Conservation (phyloP, 2,113 vertebrate genomes). For the Mus musculus region DNA sequence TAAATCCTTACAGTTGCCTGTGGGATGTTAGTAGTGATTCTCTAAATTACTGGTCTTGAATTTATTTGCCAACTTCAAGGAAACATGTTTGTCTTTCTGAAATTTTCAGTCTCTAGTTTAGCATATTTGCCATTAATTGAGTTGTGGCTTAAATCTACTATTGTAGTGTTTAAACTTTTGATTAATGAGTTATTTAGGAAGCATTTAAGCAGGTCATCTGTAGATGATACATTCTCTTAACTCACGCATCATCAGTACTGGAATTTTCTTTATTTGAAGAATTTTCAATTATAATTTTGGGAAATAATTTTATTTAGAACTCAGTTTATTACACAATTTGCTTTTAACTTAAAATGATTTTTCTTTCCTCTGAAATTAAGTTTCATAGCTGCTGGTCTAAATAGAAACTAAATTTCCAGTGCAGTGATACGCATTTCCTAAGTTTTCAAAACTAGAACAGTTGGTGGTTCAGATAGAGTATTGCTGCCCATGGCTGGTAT, state of each 20-base stretch:
- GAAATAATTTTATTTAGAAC: conserved; percentile 37
- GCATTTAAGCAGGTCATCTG: conserved; percentile 41
- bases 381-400: conserved; percentile 49
- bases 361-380: conserved; percentile 42
- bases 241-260: conserved; percentile 4
- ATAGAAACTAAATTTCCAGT: conserved; percentile 44
- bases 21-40: conserved; percentile 26
- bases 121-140: conserved; percentile 8
- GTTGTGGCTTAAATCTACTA: conserved; percentile 21
- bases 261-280: conserved; percentile 55
- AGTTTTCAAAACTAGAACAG: not conserved
- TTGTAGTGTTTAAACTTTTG: not conserved
- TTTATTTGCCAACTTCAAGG: conserved; percentile 46
- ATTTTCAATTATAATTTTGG: conserved; percentile 8
- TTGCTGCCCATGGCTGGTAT: not conserved
- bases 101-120: not conserved
- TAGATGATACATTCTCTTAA: conserved; percentile 53
- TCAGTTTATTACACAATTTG: not conserved
- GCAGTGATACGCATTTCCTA: conserved; percentile 21
- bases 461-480: conserved; percentile 42
- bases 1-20: not conserved
- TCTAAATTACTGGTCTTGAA: conserved; percentile 6
- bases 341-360: conserved; percentile 46
- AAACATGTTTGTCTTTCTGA: not conserved
- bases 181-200: conserved; percentile 50